phyloP scores from a whole-genome alignment of 2,797 vertebrate genomes.

The Galaxias olidus region DNA sequence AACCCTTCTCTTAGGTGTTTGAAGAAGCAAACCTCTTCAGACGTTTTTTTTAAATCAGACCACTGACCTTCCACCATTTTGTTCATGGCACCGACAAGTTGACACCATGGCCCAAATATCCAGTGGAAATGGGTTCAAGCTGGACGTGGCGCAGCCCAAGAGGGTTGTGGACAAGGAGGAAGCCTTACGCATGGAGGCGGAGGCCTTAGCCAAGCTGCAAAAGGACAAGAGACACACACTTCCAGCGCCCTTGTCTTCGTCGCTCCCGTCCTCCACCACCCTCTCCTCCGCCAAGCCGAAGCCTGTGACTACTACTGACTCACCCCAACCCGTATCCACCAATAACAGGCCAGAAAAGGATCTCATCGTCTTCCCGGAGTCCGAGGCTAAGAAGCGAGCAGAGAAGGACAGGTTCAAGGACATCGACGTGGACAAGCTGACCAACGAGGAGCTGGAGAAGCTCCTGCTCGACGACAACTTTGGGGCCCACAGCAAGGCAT shows the following conservation, averaged over 20 bases:
- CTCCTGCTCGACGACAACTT: constrained; percentile 91
- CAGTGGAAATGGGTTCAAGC: constrained; percentile 87
- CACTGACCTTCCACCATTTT: constrained; percentile 47
- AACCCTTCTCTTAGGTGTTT: constrained; percentile 69
- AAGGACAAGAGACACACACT: constrained; percentile 78
- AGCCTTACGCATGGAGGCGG: constrained; percentile 96
- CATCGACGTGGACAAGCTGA: constrained; percentile 90
- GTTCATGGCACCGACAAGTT: constrained; percentile 77
- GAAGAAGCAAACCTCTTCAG: constrained; percentile 34
- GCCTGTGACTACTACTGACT: constrained; percentile 57
- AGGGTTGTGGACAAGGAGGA: constrained; percentile 93
- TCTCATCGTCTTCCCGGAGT: constrained; percentile 95
- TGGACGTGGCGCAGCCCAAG: constrained; percentile 79
- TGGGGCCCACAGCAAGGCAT: constrained; percentile 75
- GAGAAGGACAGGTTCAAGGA: constrained; percentile 80
- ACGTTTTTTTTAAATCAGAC: constrained; percentile 27
- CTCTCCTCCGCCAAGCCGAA: constrained; percentile 42
- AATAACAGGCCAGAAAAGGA: constrained; percentile 82
- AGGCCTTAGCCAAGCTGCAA: constrained; percentile 91
- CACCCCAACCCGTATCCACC: constrained; percentile 60
- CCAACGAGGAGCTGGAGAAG: constrained; percentile 90
- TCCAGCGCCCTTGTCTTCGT: constrained; percentile 59
- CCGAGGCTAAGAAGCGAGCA: constrained; percentile 77
- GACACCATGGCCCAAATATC: constrained; percentile 94
- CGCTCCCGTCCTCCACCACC: constrained; percentile 48